Percentiles rank a stretch among this genome's conserved stretches.
Evolutionary conservation across 2,797 vertebrate genomes (phyloP).

Genomic region (Malacoctenus gilli): DNA sequence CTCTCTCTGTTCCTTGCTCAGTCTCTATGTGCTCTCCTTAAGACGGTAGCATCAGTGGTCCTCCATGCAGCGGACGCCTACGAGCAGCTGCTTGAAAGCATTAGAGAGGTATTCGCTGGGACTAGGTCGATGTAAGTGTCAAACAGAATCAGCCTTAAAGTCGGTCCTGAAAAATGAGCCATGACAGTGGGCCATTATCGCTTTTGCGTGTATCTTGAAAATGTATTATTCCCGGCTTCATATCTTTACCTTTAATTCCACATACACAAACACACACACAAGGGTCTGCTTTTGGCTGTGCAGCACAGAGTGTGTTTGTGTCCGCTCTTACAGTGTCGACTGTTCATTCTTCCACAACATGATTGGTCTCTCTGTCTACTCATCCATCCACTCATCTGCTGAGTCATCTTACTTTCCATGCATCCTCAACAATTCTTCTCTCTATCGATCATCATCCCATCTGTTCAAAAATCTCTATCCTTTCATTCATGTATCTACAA

Average conservation of each 20-base stretch:
- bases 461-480: too few relatives aligned
- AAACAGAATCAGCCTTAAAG: constrained; percentile 17
- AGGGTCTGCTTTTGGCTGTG: neutral
- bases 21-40: neutral
- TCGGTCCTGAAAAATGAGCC: neutral
- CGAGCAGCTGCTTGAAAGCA: constrained; percentile 14
- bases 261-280: too few relatives aligned
- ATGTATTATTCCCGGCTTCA: neutral
- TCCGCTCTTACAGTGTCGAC: too few relatives aligned
- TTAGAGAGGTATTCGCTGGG: constrained; percentile 12
- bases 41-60: constrained; percentile 7
- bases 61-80: neutral
- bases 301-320: neutral
- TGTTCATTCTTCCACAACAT: too few relatives aligned
- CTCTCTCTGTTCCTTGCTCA: neutral
- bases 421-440: too few relatives aligned
- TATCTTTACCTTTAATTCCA: neutral
- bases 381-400: too few relatives aligned
- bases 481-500: too few relatives aligned
- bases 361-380: too few relatives aligned
- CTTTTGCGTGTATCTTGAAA: neutral
- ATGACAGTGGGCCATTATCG: constrained; percentile 1
- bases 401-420: too few relatives aligned
- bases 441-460: too few relatives aligned
- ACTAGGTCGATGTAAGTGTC: constrained; percentile 22